These are phyloP conservation scores for Ostrea edulis DNA, from an alignment of 1,140 invertebrate genomes.

Conservation along the genomic window DNA sequence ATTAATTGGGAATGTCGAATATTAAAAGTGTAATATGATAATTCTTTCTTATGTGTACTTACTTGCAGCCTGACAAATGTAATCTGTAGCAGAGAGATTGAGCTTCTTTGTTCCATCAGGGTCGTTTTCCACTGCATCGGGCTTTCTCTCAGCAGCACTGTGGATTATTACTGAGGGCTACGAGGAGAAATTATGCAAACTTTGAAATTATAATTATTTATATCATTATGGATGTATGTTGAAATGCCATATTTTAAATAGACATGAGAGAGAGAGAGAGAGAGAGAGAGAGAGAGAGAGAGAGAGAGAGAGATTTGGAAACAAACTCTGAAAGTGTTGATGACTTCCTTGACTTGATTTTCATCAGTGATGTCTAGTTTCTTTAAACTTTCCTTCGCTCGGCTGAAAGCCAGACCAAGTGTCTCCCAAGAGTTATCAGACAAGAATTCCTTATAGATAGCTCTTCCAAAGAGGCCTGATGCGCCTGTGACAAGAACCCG, in stretches of 20 bases:
- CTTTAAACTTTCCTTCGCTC: constrained; percentile 70
- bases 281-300: no score
- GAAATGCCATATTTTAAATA: no score
- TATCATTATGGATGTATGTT: not conserved
- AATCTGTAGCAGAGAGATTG: constrained; percentile 80
- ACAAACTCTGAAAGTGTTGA: constrained; percentile 72
- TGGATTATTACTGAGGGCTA: constrained; percentile 82
- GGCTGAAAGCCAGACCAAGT: constrained; percentile 79
- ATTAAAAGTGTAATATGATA: no score
- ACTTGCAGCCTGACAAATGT: constrained; percentile 80
- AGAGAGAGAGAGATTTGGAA: not conserved
- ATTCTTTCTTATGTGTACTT: constrained; percentile 45
- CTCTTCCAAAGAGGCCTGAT: constrained; percentile 81
- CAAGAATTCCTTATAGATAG: constrained; percentile 76
- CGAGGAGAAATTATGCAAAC: not conserved
- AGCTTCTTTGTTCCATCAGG: constrained; percentile 77
- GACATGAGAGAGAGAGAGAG: no score
- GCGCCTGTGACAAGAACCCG: constrained; percentile 80
- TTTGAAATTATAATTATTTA: not conserved
- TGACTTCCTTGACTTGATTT: constrained; percentile 70
- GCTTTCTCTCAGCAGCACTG: constrained; percentile 81
- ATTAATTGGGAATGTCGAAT: no score
- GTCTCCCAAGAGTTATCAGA: constrained; percentile 74
- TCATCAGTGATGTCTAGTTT: constrained; percentile 79
- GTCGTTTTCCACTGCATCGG: constrained; percentile 81